Evolutionary conservation across 2,797 vertebrate genomes (phyloP), one percentile per base, ranked within the genome.

Genomic region (Australoheros facetus): DNA sequence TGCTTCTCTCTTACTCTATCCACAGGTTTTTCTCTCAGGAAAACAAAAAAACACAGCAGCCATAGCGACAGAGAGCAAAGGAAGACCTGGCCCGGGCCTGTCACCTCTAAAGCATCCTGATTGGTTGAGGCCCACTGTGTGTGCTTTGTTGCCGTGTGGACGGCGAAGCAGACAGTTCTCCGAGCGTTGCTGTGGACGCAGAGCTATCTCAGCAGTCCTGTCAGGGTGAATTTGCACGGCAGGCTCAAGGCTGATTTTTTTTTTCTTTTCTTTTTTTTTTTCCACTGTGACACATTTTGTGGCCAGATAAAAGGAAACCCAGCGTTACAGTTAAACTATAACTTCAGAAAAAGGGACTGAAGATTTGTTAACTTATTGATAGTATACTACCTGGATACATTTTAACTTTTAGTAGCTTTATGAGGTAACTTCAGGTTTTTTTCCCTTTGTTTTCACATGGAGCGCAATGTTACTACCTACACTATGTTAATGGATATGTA

Each of bases 61-160:
- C 93, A 94, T 94, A 93, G 94, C 90, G 94, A 94, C 94, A 94
- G 92, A 91, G 92, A 93, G 92, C 83, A 90, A 92, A 92, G 89
- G 91, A 94, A 92, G 92, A 92, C 92, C 93, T 90, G 93, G 92
- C 88, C 91, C 80, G 64, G 91, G 90, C 92, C 91, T 91, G 93
- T 91, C 93, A 93, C 93, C 92, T 92, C 90, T 81, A 56, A 60
- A 88, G 92, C 83, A 0, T 88, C 83, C 93, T 93, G 94, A 95
- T 95, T 95, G 94, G 94, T 81, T 4, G 90, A 93, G 84, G 73
- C 85, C 78, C 7, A 8, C 81, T 66, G 87, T 84, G 88, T 85
- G 84, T 81, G 92, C 91, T 90, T 92, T 94, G 93, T 94, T 95
- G 94, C 93, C 73, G 93, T 94, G 94, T 91, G 93, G 93, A 94